Evolutionary conservation across 2,888 invertebrate species (phyloP).

Genomic region (Autographa gamma): DNA sequence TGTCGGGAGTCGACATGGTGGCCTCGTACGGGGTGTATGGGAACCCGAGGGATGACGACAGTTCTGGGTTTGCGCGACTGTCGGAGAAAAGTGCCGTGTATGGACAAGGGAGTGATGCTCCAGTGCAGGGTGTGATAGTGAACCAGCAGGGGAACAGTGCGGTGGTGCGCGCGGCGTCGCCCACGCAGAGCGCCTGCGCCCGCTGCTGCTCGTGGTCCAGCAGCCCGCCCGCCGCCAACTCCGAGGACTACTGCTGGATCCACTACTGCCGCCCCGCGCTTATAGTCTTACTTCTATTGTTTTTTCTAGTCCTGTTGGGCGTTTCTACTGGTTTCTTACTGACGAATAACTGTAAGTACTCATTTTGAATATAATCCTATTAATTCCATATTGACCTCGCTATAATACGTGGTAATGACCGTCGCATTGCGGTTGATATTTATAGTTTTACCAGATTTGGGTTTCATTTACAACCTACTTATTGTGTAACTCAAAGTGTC

Average conservation of each 20-base stretch:
- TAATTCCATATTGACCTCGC: conserved; percentile 42
- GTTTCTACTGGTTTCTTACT: conserved; percentile 88
- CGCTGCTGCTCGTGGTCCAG: conserved; percentile 81
- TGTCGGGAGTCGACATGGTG: conserved; percentile 87
- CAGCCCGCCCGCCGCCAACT: conserved; percentile 78
- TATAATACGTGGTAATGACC: conserved; percentile 42
- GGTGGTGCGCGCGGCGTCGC: conserved; percentile 76
- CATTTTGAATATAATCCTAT: conserved; percentile 38
- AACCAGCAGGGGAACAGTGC: conserved; percentile 87
- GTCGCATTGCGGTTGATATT: conserved; percentile 43
- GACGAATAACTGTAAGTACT: conserved; percentile 89
- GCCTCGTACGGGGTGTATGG: conserved; percentile 88
- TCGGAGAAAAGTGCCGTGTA: conserved; percentile 81
- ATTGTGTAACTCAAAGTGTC: neutral
- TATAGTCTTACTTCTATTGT: conserved; percentile 85
- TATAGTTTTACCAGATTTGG: conserved; percentile 5
- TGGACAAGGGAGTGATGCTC: conserved; percentile 83
- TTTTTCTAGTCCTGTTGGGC: conserved; percentile 88
- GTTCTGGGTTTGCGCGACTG: conserved; percentile 83
- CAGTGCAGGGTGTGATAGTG: conserved; percentile 86
- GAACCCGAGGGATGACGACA: conserved; percentile 85
- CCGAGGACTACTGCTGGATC: conserved; percentile 87
- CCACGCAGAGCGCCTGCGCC: conserved; percentile 71
- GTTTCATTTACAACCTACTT: conserved; percentile 2
- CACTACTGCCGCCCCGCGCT: conserved; percentile 88